Conservation (phyloP, 2,888 invertebrate species). For the Caenorhabditis afra region DNA sequence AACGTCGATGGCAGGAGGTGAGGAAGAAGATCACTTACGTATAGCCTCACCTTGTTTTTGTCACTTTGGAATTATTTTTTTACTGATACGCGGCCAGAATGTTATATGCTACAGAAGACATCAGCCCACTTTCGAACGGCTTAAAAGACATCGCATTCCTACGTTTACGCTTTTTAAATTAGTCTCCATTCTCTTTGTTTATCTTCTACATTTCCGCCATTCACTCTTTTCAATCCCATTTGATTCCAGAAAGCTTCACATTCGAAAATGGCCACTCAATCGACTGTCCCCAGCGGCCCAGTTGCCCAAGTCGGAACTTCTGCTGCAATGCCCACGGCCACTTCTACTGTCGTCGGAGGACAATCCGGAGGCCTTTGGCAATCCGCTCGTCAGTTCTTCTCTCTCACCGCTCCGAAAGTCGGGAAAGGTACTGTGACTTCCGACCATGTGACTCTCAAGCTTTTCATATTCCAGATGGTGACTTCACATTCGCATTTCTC, state of each 20-base stretch:
- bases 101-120: conserved; percentile 5
- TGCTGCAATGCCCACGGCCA: not conserved
- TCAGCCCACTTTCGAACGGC: not conserved
- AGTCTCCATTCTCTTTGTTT: not conserved
- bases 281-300: conserved; percentile 13
- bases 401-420: conserved; percentile 28
- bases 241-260: too few relatives aligned
- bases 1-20: not conserved
- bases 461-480: conserved; percentile 35
- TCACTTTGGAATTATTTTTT: conserved; percentile 9
- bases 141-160: too few relatives aligned
- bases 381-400: conserved; percentile 38
- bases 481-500: conserved; percentile 39
- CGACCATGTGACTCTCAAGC: too few relatives aligned
- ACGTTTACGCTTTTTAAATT: too few relatives aligned
- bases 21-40: conserved; percentile 4
- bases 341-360: not conserved
- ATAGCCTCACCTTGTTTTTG: too few relatives aligned
- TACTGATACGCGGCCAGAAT: not conserved
- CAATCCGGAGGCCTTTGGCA: conserved; percentile 24
- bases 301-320: not conserved
- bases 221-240: too few relatives aligned
- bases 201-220: too few relatives aligned
- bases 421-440: conserved; percentile 25
- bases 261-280: conserved; percentile 51